phyloP scores from a whole-genome alignment of 1,140 invertebrate genomes.

The Parapsyche elsis region DNA sequence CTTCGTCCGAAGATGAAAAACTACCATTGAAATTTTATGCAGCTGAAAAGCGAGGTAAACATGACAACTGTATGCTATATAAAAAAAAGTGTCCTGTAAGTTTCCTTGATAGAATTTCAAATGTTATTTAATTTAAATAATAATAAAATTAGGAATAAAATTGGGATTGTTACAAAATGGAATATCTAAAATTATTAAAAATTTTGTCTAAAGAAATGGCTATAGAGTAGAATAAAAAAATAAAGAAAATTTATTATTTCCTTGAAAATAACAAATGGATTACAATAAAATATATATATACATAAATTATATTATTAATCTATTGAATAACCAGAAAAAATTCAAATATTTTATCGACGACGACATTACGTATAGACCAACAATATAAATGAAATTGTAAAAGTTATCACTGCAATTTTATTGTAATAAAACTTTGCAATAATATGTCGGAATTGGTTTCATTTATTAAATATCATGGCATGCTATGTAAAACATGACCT shows the following conservation, averaged over 20 bases:
- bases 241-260: constrained; percentile 32
- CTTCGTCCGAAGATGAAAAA: constrained; percentile 49
- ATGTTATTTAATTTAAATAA: constrained; percentile 31
- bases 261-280: constrained; percentile 20
- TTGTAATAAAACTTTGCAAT: not conserved
- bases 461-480: not conserved
- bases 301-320: constrained; percentile 40
- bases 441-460: not conserved
- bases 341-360: not conserved
- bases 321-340: not conserved
- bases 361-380: not conserved
- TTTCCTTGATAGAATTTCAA: constrained; percentile 51
- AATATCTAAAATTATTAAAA: no score
- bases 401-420: not conserved
- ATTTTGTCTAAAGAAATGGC: no score
- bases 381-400: constrained; percentile 12
- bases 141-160: not conserved
- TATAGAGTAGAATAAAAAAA: constrained; percentile 11
- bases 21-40: constrained; percentile 46
- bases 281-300: constrained; percentile 51
- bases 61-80: constrained; percentile 41
- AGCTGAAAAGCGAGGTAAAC: constrained; percentile 48
- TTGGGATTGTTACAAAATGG: no score
- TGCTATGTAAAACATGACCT: not conserved
- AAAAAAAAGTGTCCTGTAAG: constrained; percentile 44